Evolutionary conservation across 2,888 invertebrate genomes (phyloP).

Genomic region (Leptogaster cylindrica): DNA sequence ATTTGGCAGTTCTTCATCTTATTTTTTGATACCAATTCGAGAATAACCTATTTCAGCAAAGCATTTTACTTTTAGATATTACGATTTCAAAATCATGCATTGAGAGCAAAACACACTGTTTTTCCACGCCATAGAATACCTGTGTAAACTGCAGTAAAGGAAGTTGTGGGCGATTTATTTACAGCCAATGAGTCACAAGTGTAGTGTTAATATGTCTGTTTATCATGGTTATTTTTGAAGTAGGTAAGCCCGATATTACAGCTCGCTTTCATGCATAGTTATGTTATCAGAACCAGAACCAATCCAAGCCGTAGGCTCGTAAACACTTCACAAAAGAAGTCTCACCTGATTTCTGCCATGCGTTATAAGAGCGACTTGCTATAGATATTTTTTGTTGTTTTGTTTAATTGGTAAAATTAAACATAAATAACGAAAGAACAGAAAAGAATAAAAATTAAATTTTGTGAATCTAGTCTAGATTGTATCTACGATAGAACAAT

Average conservation of each 20-base stretch:
- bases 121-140: not conserved
- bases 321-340: conserved; percentile 42
- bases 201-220: not conserved
- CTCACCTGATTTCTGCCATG: conserved; percentile 54
- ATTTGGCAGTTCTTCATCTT: too few relatives aligned
- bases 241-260: conserved; percentile 29
- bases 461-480: conserved; percentile 22
- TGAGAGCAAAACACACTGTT: not conserved
- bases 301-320: conserved; percentile 33
- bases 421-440: conserved; percentile 45
- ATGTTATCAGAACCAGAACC: conserved; percentile 24
- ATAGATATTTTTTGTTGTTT: conserved; percentile 46
- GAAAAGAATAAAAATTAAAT: conserved; percentile 32
- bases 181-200: not conserved
- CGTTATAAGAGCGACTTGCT: conserved; percentile 54
- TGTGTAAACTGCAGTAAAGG: not conserved
- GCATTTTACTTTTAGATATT: too few relatives aligned
- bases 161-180: conserved; percentile 7
- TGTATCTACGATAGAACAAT: conserved; percentile 36
- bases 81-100: too few relatives aligned
- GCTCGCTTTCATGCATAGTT: conserved; percentile 27
- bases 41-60: too few relatives aligned
- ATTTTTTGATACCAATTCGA: too few relatives aligned
- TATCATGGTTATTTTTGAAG: too few relatives aligned
- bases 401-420: conserved; percentile 42